Evolutionary conservation across 2,113 vertebrate genomes (phyloP).

Genomic region (Saccopteryx leptura): DNA sequence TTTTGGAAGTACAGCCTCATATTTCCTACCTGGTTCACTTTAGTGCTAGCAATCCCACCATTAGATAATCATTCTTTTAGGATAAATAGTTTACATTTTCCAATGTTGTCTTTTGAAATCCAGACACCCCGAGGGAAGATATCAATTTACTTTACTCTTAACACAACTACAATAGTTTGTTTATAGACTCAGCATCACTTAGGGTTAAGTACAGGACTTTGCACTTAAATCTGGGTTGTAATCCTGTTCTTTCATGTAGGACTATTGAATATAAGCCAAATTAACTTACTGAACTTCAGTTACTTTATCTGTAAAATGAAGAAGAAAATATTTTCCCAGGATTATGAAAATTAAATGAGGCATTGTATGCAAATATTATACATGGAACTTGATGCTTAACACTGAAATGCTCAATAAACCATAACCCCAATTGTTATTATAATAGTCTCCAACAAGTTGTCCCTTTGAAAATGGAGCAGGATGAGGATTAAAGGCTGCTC

Average conservation of each 20-base stretch:
- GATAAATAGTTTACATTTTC: slow-evolving; percentile 25
- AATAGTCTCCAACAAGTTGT: slow-evolving; percentile 10
- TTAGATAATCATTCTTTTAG: slow-evolving; percentile 5
- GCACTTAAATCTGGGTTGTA: slow-evolving; percentile 6
- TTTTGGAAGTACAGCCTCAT: not conserved
- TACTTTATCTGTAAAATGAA: not conserved
- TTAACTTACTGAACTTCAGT: not conserved
- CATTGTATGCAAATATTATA: not conserved
- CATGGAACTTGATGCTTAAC: not conserved
- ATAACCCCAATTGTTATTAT: not conserved
- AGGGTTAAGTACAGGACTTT: not conserved
- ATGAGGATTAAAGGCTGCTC: not conserved
- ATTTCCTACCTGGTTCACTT: not conserved
- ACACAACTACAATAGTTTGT: slow-evolving; percentile 32
- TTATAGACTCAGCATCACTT: not conserved
- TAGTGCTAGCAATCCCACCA: not conserved
- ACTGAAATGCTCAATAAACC: not conserved
- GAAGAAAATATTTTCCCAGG: not conserved
- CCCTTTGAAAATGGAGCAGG: not conserved
- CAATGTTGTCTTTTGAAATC: slow-evolving; percentile 24
- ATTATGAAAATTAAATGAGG: slow-evolving; percentile 50
- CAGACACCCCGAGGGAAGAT: not conserved
- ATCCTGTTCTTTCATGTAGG: not conserved
- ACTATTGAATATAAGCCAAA: not conserved
- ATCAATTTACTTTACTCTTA: slow-evolving; percentile 24